phyloP scores from a whole-genome alignment of 2,797 vertebrate genomes.

The Oreochromis mossambicus region DNA sequence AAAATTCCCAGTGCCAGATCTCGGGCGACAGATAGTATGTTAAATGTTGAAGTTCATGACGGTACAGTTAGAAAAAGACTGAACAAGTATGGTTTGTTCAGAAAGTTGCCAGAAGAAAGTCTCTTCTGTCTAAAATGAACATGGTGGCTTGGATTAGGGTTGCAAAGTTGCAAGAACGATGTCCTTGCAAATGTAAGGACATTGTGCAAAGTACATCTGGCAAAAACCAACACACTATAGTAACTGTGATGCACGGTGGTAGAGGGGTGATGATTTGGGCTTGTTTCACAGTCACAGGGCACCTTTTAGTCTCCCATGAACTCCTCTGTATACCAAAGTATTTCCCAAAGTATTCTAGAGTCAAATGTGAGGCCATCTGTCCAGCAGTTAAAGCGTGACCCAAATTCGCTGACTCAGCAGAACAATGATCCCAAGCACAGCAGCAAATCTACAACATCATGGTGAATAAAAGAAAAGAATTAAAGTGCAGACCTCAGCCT shows the following conservation, averaged over 20 bases:
- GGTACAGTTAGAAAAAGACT: neutral
- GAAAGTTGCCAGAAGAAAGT: neutral
- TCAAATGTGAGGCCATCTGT: neutral
- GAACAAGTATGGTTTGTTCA: neutral
- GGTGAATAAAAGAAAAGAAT: neutral
- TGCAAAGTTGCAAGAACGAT: neutral
- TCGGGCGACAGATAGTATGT: neutral
- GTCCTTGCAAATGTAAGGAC: neutral
- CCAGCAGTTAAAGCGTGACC: neutral
- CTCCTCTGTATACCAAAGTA: neutral
- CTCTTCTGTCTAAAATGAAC: neutral
- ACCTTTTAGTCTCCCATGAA: neutral
- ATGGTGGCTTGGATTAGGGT: neutral
- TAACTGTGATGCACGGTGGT: neutral
- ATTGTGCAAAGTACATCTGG: neutral
- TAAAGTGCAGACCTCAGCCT: neutral
- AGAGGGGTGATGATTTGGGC: neutral
- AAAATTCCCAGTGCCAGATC: neutral
- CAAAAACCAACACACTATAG: neutral
- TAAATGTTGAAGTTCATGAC: neutral
- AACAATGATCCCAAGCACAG: neutral
- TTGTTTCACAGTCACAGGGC: neutral
- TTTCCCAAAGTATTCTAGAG: neutral
- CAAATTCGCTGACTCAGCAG: neutral
- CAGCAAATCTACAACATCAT: neutral